Conservation (phyloP, 2,888 invertebrate genomes). For the Agriopis aurantiaria region DNA sequence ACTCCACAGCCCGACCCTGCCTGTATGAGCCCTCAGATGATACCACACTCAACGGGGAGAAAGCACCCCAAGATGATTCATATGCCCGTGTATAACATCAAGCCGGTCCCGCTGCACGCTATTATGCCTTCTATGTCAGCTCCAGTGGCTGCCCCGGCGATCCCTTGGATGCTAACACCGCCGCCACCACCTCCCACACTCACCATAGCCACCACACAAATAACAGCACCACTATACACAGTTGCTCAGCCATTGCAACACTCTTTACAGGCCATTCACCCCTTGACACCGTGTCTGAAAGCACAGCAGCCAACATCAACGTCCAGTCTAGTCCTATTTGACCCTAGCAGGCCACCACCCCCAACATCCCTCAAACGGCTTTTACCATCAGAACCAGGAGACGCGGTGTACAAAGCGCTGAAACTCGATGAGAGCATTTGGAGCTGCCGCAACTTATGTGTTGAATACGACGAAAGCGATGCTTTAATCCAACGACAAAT, state of each 20-base stretch:
- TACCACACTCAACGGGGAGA: not conserved
- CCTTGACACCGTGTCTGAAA: not conserved
- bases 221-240: not conserved
- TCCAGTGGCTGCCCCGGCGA: not conserved
- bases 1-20: too few relatives aligned
- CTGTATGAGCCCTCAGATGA: not conserved
- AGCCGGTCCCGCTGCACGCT: not conserved
- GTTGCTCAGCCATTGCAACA: not conserved
- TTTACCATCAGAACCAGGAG: not conserved
- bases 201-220: not conserved
- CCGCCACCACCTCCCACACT: not conserved
- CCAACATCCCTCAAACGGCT: not conserved
- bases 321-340: not conserved
- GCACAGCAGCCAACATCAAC: not conserved
- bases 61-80: not conserved
- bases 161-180: not conserved
- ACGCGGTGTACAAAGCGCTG: not conserved
- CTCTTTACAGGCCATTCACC: not conserved
- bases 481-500: not conserved
- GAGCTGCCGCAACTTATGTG: not conserved
- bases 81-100: not conserved
- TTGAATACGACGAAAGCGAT: not conserved
- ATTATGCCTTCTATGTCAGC: too few relatives aligned
- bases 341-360: not conserved
- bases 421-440: not conserved